Conservation (phyloP, 2,888 invertebrate species). For the Muschampia plurimacula region DNA sequence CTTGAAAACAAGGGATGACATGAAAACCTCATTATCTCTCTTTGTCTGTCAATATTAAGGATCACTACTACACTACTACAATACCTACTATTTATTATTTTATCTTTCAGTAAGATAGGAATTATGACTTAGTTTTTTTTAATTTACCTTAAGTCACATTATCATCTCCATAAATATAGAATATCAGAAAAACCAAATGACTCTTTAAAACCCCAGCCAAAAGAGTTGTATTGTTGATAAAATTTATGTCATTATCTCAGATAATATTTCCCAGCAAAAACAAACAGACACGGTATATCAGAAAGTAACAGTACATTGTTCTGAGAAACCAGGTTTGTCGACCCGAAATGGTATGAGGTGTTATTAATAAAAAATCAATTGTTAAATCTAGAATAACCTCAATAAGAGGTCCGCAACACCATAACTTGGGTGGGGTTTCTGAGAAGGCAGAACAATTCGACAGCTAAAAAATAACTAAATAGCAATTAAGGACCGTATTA, state of each 20-base stretch:
- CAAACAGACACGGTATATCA: slow-evolving; percentile 28
- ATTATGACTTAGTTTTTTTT: background rate
- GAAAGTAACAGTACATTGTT: slow-evolving; percentile 39
- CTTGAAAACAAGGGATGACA: too few species aligned
- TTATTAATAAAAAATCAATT: slow-evolving; percentile 52
- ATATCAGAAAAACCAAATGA: slow-evolving; percentile 19
- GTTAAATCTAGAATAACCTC: slow-evolving; percentile 57
- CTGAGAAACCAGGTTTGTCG: slow-evolving; percentile 47
- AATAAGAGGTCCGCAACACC: slow-evolving; percentile 48
- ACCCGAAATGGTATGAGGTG: slow-evolving; percentile 45
- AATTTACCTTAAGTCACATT: background rate
- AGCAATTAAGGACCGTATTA: slow-evolving; percentile 82
- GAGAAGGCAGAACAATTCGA: slow-evolving; percentile 71
- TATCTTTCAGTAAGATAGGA: background rate
- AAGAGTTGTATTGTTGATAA: slow-evolving; percentile 31
- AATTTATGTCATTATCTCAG: slow-evolving; percentile 40
- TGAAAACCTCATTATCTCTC: too few species aligned
- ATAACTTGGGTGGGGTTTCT: slow-evolving; percentile 59
- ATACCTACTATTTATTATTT: too few species aligned
- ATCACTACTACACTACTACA: too few species aligned
- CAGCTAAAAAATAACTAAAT: slow-evolving; percentile 82
- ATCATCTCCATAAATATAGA: background rate
- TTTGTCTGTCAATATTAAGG: too few species aligned
- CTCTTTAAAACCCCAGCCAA: slow-evolving; percentile 15
- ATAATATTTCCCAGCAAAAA: slow-evolving; percentile 36